These are phyloP conservation scores for Trimorus sp. DNA, from an alignment of 2,888 invertebrate species.

Conservation along the genomic window DNA sequence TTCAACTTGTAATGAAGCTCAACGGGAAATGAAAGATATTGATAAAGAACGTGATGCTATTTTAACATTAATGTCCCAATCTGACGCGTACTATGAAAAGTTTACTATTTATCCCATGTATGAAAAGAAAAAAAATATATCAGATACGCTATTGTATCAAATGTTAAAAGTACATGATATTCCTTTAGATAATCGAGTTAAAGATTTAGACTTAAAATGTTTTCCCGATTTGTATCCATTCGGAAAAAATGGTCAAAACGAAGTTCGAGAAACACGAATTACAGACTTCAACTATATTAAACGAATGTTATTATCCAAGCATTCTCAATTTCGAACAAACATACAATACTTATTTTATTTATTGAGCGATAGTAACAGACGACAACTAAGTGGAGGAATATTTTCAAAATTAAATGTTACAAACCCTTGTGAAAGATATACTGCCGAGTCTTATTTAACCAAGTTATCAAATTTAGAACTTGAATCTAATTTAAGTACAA, in stretches of 20 bases:
- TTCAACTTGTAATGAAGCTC: neutral
- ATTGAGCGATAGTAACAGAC: conserved; percentile 52
- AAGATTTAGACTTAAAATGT: conserved; percentile 61
- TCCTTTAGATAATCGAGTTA: conserved; percentile 57
- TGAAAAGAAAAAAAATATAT: conserved; percentile 4
- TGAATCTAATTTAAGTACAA: conserved; percentile 15
- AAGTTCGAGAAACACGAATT: too few species aligned
- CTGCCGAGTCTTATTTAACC: neutral
- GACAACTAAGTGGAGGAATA: conserved; percentile 68
- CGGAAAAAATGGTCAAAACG: conserved; percentile 8
- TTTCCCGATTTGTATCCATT: conserved; percentile 64
- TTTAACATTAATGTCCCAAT: conserved; percentile 11
- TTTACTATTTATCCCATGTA: conserved; percentile 16
- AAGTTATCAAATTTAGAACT: conserved; percentile 46
- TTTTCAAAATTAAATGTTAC: conserved; percentile 57
- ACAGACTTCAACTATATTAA: too few species aligned
- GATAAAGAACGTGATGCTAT: conserved; percentile 3
- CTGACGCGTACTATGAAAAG: conserved; percentile 9
- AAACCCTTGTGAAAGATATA: neutral
- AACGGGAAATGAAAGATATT: neutral
- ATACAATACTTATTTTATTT: too few species aligned
- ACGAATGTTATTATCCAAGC: too few species aligned
- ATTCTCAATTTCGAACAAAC: too few species aligned
- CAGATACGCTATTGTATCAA: conserved; percentile 9
- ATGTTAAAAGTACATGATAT: conserved; percentile 57